Base-by-base conservation (phyloP, 2,888 invertebrate genomes). In the Sturmia bella region DNA sequence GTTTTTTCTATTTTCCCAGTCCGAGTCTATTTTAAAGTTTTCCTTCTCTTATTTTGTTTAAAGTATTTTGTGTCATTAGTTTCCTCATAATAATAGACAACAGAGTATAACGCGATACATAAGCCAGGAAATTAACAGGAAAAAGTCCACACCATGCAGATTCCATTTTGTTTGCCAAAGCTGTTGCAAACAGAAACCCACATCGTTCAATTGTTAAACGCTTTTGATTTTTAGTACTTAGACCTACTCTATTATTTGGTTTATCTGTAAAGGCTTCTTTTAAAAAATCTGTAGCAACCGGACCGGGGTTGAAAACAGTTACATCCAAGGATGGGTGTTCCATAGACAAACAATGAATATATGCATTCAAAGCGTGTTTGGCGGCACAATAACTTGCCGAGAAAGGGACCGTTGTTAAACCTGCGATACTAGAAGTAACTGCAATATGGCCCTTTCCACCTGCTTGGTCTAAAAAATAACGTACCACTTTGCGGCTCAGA, bases 361-460 rank as follows among this genome's bases (percentile, higher is more conserved):
- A 97, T 1, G 96, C 96, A 88, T 96, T 95, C 52, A 96, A 87
- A 0, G 96, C 95, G 90, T 94, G 94, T 89, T 97, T 97, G 0
- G 95, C 92, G 17, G 93, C 96, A 13, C 94, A 93, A 87, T 96
- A 96, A 2, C 94, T 92, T 5, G 92, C 94, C 0, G 95, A 95
- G 88, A 91, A 94, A 0, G 95, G 94, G 12, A 92, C 92, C 0
- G 94, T 93, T 21, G 93, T 85, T 77, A 96, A 91, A 6, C 96
- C 96, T 7, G 95, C 95, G 6, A 94, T 85, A 88, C 96, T 96
- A 1, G 96, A 95, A 13, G 94, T 95, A 3, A 95, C 93, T 0
- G 94, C 96, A 56, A 97, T 88, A 80, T 96, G 96, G 0, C 96
- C 96, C 45, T 86, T 87, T 0, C 87, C 87, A 4, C 86, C 86